Evolutionary conservation across 2,113 vertebrate genomes (phyloP).

Genomic region (Illadopsis cleaveri): DNA sequence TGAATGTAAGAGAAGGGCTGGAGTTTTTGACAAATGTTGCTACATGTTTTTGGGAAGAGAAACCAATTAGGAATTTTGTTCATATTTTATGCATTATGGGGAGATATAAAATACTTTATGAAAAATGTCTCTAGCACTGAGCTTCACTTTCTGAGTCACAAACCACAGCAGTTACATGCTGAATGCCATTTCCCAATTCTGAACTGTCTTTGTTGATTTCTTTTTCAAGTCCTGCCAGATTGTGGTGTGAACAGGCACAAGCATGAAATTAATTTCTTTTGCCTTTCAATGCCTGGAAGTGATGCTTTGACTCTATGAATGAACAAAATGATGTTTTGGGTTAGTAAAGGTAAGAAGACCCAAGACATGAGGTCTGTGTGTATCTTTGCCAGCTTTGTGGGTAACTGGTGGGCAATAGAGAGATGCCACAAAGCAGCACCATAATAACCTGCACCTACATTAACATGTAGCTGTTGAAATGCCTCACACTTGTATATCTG

Average conservation of each 20-base stretch:
- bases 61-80: neutral
- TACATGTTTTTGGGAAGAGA: neutral
- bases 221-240: conserved; percentile 46
- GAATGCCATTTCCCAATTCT: neutral
- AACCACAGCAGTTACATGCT: neutral
- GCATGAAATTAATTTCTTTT: conserved; percentile 58
- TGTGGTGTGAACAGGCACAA: conserved; percentile 47
- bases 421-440: neutral
- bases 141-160: neutral
- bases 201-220: conserved; percentile 37
- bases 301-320: conserved; percentile 11
- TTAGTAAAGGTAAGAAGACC: neutral
- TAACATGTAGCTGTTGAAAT: neutral
- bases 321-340: neutral
- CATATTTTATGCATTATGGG: neutral
- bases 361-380: neutral
- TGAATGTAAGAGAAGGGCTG: neutral
- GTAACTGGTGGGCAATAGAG: neutral
- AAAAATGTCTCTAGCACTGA: neutral
- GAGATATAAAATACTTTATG: neutral
- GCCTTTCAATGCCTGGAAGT: conserved; percentile 26
- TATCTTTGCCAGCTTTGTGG: neutral
- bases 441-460: neutral
- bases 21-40: neutral
- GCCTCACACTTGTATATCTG: neutral